Percentiles rank a stretch among this genome's conserved stretches.
Conservation (phyloP, 2,888 invertebrate genomes). For the Lysandra bellargus region DNA sequence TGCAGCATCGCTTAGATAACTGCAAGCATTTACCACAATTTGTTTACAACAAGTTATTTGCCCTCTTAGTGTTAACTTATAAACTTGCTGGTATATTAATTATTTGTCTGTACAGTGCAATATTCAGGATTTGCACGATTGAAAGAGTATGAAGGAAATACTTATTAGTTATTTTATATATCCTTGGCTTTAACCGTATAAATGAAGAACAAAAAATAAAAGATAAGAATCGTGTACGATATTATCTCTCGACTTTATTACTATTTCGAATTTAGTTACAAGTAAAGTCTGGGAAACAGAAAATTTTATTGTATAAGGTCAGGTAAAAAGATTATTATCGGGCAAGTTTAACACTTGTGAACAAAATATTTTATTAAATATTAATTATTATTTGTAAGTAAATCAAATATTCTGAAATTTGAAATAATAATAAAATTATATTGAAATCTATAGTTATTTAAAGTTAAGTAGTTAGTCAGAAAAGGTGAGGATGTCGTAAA, state of each 20-base stretch:
- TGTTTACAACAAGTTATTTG: no score
- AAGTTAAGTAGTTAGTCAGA: no score
- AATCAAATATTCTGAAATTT: no score
- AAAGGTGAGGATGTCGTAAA: no score
- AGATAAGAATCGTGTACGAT: conserved; percentile 64
- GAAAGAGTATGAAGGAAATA: not conserved
- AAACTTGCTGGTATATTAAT: not conserved
- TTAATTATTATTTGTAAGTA: no score
- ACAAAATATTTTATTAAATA: no score
- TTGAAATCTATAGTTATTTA: no score
- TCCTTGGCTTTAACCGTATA: conserved; percentile 54
- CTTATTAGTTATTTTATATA: not conserved
- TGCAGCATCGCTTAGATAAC: no score
- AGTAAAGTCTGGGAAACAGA: not conserved
- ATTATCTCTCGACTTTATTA: conserved; percentile 31
- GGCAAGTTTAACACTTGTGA: not conserved
- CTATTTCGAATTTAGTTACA: not conserved
- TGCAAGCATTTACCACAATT: no score
- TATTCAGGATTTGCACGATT: not conserved
- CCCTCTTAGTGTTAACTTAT: no score
- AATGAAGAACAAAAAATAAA: conserved; percentile 72
- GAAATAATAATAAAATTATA: no score
- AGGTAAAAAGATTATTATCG: not conserved
- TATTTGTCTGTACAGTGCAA: not conserved
- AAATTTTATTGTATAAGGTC: conserved; percentile 3